Base-by-base conservation (phyloP, 1,140 invertebrate species). In the Nebria ingens region DNA sequence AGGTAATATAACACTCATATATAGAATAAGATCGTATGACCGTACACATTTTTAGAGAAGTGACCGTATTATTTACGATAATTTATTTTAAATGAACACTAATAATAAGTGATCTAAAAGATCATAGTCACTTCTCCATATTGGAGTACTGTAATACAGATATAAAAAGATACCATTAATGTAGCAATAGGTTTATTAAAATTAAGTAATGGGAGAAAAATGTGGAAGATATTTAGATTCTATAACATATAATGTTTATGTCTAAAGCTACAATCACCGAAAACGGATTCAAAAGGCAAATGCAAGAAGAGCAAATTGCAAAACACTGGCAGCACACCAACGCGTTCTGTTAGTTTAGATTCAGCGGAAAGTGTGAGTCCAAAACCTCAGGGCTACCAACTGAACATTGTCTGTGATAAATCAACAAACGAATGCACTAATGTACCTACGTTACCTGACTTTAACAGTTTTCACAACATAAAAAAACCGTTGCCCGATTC, bases 401-500 rank as follows among this genome's bases (percentile, higher is more conserved):
- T 45, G 15, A 45, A 45, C 40, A 45, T 57, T 57, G 64, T 67
- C 68, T 70, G 68, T 70, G 68, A 70, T 70, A 69, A 67, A 68
- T 62, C 61, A 53, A 55, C 63, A 63, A 45, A 45, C 40, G 65
- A 67, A 61, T 66, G 63, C 62, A 66, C 59, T 57, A 66, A 69
- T 63, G 56, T 64, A 63, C 60, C 64, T 58, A 56, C 65, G 65
- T 68, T 70, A 70, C 68, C 68, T 69, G 68, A 70, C 59, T 69
- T 70, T 58, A 67, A 66, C 56, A 68, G 67, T 66, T 70, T 70
- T 57, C 66, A 70, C 52, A 67, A 45, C 19, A 52, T 25, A n/a
- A 53, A n/a, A 55, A 51, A 17, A 19, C 23, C 55, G 21, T 17
- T 45, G 15, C 6, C 40, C 40, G 40, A 4, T 17, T 12, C 17